Base-by-base conservation (phyloP, 2,113 vertebrate species). In the Spermophilus dauricus region DNA sequence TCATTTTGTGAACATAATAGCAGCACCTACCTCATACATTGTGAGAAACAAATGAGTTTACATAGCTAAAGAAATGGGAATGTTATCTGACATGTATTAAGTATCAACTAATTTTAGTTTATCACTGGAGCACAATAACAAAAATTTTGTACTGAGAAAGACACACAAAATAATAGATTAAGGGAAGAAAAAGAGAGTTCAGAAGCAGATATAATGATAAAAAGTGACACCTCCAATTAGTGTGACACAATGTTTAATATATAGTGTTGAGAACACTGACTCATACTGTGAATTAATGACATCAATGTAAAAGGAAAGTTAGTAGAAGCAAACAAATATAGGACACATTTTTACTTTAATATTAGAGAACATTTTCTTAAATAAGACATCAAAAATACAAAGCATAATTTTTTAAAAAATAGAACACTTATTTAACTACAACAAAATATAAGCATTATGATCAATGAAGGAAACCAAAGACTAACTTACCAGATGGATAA, bases 401-500 rank as follows among this genome's bases (percentile, higher is more conserved):
- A 42, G 4, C 26, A 75, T 81, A 86, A 34, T 69, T 16, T 45
- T 94, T 53, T n/a, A 56, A n/a, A n/a, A 42, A 77, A 77, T 51
- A 77, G 56, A 82, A 56, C 32, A 34, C 72, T 67, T 17, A 51
- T 58, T 80, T 32, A 69, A 51, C 18, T 58, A 77, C 28, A 53
- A 61, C 39, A 82, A 78, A 88, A 78, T 78, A 8, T 34, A 78
- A 42, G 3, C 42, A 72, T 32, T 65, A 34, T 56, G n/a, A 18
- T 95, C 70, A 84, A 8, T 56, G 30, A 32, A 72, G 12, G 48
- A 28, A 89, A 61, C 58, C 61, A 93, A 84, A 51, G 70, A 51
- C 76, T 83, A 69, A 92, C 37, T 88, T 88, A n/a, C 56, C 32
- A 77, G 26, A 76, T 76, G 8, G 28, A 26, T 94, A 34, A 96